These are phyloP conservation scores for Eospalax fontanierii DNA, from an alignment of 2,797 vertebrate genomes.

Conservation along the genomic window DNA sequence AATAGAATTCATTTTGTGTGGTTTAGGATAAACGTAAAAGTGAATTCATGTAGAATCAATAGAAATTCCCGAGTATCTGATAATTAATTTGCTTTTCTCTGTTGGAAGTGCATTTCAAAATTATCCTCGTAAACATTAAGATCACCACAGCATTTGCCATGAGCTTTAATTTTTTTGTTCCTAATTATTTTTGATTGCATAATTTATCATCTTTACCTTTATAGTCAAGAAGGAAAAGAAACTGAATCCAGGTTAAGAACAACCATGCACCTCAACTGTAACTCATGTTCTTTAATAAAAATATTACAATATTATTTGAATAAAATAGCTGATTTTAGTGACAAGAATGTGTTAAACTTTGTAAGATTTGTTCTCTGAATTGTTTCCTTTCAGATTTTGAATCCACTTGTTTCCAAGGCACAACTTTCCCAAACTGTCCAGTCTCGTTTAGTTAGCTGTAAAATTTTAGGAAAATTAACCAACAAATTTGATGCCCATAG, in stretches of 20 bases:
- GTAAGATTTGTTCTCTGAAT: constrained; percentile 66
- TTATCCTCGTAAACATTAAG: background rate
- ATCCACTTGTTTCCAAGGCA: constrained; percentile 95
- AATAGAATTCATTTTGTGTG: background rate
- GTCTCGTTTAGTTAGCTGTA: constrained; percentile 95
- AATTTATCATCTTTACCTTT: constrained; percentile 26
- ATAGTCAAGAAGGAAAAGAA: background rate
- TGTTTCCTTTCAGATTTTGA: constrained; percentile 93
- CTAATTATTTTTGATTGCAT: constrained; percentile 5
- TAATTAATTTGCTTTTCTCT: constrained; percentile 44
- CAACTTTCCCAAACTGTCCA: constrained; percentile 96
- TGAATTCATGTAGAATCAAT: constrained; percentile 51
- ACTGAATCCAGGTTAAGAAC: background rate
- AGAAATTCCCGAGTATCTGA: background rate
- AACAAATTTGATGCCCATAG: constrained; percentile 95
- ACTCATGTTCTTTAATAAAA: constrained; percentile 41
- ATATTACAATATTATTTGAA: constrained; percentile 59
- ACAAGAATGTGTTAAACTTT: constrained; percentile 46
- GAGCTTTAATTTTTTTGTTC: constrained; percentile 30
- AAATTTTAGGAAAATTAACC: constrained; percentile 95
- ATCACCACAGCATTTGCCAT: background rate
- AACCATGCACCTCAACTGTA: background rate
- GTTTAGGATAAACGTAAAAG: constrained; percentile 40
- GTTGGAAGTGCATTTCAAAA: constrained; percentile 56
- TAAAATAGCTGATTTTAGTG: constrained; percentile 28